Conservation (phyloP, 1,140 invertebrate species). For the Atta cephalotes region DNA sequence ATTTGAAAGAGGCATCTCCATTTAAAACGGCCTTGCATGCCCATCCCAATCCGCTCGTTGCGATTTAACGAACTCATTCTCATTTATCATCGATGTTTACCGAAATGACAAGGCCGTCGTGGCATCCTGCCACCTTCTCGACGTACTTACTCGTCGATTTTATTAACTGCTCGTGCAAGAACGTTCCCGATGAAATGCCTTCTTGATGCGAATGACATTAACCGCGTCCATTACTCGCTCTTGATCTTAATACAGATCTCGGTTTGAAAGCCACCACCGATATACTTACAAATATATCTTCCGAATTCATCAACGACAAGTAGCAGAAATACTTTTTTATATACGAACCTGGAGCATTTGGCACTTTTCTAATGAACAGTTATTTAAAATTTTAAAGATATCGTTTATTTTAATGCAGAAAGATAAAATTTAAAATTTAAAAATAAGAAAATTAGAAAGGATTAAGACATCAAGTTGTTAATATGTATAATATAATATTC, state of each 20-base stretch:
- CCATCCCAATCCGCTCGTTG: not conserved
- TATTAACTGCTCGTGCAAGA: conserved; percentile 45
- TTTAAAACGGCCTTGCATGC: conserved; percentile 25
- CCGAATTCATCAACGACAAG: not conserved
- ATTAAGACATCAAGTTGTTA: not conserved
- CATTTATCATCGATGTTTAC: conserved; percentile 59
- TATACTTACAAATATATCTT: not conserved
- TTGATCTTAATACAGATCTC: conserved; percentile 48
- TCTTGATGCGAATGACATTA: conserved; percentile 18
- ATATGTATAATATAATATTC: not conserved
- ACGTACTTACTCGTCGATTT: conserved; percentile 30
- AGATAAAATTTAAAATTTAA: not conserved
- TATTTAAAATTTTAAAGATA: not conserved
- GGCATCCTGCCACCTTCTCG: conserved; percentile 32
- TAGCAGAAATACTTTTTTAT: not conserved
- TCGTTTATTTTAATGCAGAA: not conserved
- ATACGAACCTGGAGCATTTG: not conserved
- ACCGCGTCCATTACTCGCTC: conserved; percentile 16
- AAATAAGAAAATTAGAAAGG: not conserved
- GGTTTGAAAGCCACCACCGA: not conserved
- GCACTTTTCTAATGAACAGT: not conserved
- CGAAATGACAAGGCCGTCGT: conserved; percentile 43
- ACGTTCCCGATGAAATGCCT: not conserved
- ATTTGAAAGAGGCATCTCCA: conserved; percentile 3
- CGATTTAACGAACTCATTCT: conserved; percentile 45